A percentile compares a stretch with the other conserved stretches of the same genome.
These are phyloP conservation scores for Parus major DNA, from an alignment of 2,113 vertebrate genomes.

Conservation along the genomic window DNA sequence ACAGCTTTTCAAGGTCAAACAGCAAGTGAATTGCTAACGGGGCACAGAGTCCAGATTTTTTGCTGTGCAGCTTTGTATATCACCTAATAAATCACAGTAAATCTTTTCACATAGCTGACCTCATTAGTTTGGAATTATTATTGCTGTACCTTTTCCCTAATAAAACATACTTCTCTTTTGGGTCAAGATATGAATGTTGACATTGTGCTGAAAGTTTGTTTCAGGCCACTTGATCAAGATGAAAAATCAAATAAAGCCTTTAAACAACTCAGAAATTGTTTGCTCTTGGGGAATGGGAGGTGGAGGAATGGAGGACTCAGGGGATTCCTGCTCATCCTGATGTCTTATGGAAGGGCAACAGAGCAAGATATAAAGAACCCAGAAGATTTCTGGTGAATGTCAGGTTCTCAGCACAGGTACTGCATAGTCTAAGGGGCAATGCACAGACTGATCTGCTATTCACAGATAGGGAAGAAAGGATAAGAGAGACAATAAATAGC, in stretches of 20 bases:
- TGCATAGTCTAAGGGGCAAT: neutral
- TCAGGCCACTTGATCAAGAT: neutral
- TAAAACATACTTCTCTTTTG: neutral
- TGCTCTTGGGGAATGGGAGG: neutral
- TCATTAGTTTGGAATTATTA: neutral
- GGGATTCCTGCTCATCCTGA: neutral
- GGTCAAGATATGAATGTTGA: neutral
- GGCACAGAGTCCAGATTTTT: neutral
- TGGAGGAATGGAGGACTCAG: neutral
- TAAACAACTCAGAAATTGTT: neutral
- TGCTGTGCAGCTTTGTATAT: neutral
- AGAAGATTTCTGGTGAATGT: neutral
- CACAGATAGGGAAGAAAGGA: neutral
- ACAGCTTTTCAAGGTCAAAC: neutral
- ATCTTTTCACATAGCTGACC: neutral
- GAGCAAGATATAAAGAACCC: neutral
- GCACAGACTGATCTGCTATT: neutral
- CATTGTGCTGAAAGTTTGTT: neutral
- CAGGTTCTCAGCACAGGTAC: neutral
- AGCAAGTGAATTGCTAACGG: neutral
- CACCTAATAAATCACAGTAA: neutral
- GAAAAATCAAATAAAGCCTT: neutral
- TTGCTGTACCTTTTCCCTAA: neutral
- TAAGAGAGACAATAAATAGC: neutral
- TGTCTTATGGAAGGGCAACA: neutral